phyloP scores from a whole-genome alignment of 2,797 vertebrate species.

The Lepilemur ruficaudatus region DNA sequence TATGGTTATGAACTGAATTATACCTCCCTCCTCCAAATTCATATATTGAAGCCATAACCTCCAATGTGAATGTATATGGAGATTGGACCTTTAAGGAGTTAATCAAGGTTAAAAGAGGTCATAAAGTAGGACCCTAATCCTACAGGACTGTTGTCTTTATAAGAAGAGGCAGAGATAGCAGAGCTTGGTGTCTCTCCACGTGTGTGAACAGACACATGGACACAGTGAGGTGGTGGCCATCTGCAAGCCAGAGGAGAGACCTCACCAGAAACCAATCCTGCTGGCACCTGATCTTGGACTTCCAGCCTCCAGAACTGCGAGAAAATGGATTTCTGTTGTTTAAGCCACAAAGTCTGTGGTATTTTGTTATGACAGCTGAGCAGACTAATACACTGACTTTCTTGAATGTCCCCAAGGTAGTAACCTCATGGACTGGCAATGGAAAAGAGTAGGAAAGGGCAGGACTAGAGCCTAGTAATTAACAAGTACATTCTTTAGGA shows the following conservation, averaged over 20 bases:
- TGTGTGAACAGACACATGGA: neutral
- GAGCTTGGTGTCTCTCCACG: neutral
- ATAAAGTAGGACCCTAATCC: neutral
- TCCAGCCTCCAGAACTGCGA: neutral
- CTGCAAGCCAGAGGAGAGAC: neutral
- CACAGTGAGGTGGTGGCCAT: neutral
- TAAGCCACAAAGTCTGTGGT: neutral
- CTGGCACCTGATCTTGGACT: neutral
- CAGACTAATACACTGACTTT: neutral
- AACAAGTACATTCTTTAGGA: neutral
- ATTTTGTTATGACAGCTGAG: neutral
- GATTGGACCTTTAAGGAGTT: neutral
- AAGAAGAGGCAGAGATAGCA: neutral
- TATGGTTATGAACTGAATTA: neutral
- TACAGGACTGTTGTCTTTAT: neutral
- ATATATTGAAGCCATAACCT: neutral
- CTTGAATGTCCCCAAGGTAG: neutral
- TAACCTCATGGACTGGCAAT: neutral
- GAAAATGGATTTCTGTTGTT: neutral
- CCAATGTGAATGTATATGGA: neutral
- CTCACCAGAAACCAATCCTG: neutral
- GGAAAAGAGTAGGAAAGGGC: neutral
- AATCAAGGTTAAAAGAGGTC: neutral
- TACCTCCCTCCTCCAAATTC: neutral
- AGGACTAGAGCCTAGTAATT: neutral